These are phyloP conservation scores for Xenopus borealis DNA, from an alignment of 2,113 vertebrate genomes.

Conservation along the genomic window DNA sequence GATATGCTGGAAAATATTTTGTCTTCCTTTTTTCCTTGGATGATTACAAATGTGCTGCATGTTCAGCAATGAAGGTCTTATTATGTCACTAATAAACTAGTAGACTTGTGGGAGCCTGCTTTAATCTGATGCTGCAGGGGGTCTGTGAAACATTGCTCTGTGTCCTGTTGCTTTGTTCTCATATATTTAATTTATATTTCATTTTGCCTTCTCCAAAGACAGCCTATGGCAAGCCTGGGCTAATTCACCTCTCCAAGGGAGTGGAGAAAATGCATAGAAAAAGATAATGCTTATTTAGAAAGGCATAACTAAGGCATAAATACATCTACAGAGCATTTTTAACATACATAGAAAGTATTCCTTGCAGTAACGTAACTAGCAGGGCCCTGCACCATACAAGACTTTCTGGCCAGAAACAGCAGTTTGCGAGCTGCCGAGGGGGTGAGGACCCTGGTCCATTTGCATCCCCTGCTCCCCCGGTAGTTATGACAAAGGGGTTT, in stretches of 20 bases:
- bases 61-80: constrained; percentile 4
- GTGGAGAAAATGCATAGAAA: neutral
- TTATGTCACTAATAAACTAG: constrained; percentile 7
- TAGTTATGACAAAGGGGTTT: too few species aligned
- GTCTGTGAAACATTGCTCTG: constrained; percentile 2
- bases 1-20: constrained; percentile 8
- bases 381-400: too few species aligned
- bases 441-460: too few species aligned
- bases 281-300: neutral
- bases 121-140: constrained; percentile 8
- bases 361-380: too few species aligned
- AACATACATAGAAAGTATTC: too few species aligned
- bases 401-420: too few species aligned
- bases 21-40: neutral
- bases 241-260: neutral
- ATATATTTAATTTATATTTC: neutral
- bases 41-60: constrained; percentile 15
- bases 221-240: constrained; percentile 11
- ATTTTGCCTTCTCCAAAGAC: neutral
- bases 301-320: neutral
- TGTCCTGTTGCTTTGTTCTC: constrained; percentile 12
- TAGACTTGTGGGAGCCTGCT: constrained; percentile 10
- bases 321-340: neutral
- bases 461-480: too few species aligned
- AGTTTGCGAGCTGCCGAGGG: too few species aligned